Percentiles rank a stretch among this genome's conserved stretches.
Conservation (phyloP, 2,113 vertebrate species). For the Aphyosemion australe region DNA sequence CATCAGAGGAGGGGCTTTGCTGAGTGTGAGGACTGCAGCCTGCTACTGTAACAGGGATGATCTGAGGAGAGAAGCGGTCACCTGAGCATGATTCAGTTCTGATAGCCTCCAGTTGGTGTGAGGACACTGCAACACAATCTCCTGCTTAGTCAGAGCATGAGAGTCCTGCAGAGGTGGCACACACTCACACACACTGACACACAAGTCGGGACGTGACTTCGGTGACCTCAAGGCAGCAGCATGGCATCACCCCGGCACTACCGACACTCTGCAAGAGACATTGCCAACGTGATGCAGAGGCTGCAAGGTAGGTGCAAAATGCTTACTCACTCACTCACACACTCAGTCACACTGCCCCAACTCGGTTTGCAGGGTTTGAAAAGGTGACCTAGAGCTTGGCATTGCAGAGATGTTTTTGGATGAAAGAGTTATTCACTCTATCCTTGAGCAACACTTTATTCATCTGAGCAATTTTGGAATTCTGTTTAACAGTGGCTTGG, state of each 20-base stretch:
- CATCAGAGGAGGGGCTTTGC: constrained; percentile 61
- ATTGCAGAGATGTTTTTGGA: constrained; percentile 55
- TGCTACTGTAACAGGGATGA: constrained; percentile 60
- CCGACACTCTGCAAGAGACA: constrained; percentile 83
- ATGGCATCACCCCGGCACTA: constrained; percentile 87
- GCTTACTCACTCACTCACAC: constrained; percentile 72
- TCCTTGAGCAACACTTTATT: background rate
- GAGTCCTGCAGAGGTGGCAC: constrained; percentile 23
- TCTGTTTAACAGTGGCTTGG: constrained; percentile 10
- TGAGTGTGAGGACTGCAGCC: constrained; percentile 67
- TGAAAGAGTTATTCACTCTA: background rate
- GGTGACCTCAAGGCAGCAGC: constrained; percentile 41
- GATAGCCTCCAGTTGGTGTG: constrained; percentile 31
- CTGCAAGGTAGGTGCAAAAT: constrained; percentile 89
- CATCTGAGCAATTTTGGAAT: constrained; percentile 19
- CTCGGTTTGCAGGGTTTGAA: constrained; percentile 59
- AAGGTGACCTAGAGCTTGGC: constrained; percentile 74
- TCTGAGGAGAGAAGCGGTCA: constrained; percentile 38
- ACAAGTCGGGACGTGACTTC: constrained; percentile 37
- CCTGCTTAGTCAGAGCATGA: constrained; percentile 35
- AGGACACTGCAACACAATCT: constrained; percentile 31
- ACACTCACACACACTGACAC: background rate
- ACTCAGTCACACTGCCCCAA: constrained; percentile 58
- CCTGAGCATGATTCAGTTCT: constrained; percentile 34
- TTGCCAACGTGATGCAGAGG: constrained; percentile 93